Base-by-base conservation (phyloP, 2,113 vertebrate genomes). In the Halichoeres trimaculatus region DNA sequence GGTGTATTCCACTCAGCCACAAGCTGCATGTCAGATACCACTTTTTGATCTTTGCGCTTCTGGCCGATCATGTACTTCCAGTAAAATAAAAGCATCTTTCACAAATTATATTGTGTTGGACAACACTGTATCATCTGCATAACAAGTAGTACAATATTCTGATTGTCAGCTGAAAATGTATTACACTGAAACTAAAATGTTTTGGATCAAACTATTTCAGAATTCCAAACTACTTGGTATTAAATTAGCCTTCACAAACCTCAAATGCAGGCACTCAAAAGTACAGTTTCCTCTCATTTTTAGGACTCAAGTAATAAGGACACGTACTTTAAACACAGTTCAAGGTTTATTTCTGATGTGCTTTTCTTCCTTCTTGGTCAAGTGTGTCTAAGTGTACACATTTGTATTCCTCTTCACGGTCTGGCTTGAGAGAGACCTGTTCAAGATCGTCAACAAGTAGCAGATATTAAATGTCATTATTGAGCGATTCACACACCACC, bases 391-490 rank as follows among this genome's bases (percentile, higher is more conserved):
- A 30, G 41, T 71, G 16, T 41, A 40, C 76, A 58, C 30, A 47
- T 62, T 52, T 34, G 10, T 45, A 3, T 47, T 47, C 59, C 62
- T 36, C 60, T 52, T 26, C 48, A 68, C 70, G 64, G 54, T 22
- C 35, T 23, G 8, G 56, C 60, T 74, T 54, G 64, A 20, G 36
- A 85, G 62, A 73, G 53, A 41, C 57, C 56, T 23, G 62, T 70
- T 81, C 41, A 72, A 20, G 65, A 30, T 54, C 3, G 19, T 51
- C 83, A 85, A 84, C 85, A 85, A 80, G 77, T 84, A 55, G 80
- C 74, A 26, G 16, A 87, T 88, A 89, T 89, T 84, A 89, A 91
- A 91, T 87, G 80, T 80, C 84, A 89, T 53, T 47, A 78, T 66
- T 76, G 80, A 91, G 74, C 54, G 74, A 70, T 45, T 69, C n/a